These are phyloP conservation scores for Chydorus sphaericus DNA, from an alignment of 2,888 invertebrate species.

Conservation along the genomic window DNA sequence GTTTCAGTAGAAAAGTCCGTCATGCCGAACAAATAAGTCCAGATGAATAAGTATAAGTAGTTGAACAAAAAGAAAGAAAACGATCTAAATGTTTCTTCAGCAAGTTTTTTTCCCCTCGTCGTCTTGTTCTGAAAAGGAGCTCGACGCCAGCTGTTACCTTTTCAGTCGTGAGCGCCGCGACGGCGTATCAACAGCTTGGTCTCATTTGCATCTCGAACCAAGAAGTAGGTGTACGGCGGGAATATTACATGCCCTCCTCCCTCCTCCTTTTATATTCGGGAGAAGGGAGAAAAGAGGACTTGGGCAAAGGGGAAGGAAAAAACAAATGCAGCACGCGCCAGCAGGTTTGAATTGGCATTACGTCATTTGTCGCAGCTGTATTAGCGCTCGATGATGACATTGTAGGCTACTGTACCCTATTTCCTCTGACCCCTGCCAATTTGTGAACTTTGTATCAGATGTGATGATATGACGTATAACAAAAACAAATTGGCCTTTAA, in stretches of 20 bases:
- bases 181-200: slow-evolving; percentile 2
- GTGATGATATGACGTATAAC: not conserved
- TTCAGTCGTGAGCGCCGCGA: not conserved
- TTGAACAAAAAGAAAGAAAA: no score
- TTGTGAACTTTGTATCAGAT: not conserved
- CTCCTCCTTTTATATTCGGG: not conserved
- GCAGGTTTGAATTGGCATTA: not conserved
- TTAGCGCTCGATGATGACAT: not conserved
- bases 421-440: not conserved
- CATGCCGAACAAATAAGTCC: no score
- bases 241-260: not conserved
- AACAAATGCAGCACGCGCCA: not conserved
- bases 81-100: no score
- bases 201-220: slow-evolving; percentile 6
- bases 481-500: not conserved
- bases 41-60: no score
- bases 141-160: not conserved
- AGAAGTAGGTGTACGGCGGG: no score
- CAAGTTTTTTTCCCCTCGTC: not conserved
- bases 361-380: slow-evolving; percentile 1
- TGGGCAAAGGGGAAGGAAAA: not conserved
- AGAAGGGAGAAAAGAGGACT: not conserved
- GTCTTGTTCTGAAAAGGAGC: not conserved
- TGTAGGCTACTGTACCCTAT: not conserved
- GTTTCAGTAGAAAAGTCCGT: no score